Evolutionary conservation across 2,113 vertebrate genomes (phyloP), one percentile per base, ranked within the genome.

Genomic region (Pao palembangensis): DNA sequence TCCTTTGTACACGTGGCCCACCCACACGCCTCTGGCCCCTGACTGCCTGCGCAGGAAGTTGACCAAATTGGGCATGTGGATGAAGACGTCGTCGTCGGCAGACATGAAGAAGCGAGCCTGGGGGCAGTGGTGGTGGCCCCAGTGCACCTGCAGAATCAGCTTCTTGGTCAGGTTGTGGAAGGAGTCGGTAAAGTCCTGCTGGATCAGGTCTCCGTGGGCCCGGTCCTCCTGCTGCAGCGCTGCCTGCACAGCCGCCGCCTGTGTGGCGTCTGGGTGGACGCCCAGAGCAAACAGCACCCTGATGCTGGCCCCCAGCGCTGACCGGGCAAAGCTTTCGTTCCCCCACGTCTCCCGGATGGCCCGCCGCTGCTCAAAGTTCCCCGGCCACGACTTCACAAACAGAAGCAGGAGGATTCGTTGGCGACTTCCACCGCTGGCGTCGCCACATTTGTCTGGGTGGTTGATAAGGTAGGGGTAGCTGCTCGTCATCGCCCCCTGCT

Each of bases 91-190:
- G 2, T 98, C 95, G n/a, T 98, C 95, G 0, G 93, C 93, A 42
- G 93, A 93, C 96, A 98, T 98, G 67, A 98, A 62, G 73, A 98
- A 98, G 60, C 47, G 93, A 25, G 96, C 95, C 53, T 93, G 92
- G 14, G 89, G 85, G 81, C 96, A 98, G 87, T 91, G 93, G 0
- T 64, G 42, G 19, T 96, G 92, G 18, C 87, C 87, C 96, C 96
- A 98, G 20, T 89, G 92, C 78, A 98, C 94, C 89, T 98, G 96
- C 78, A 95, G 69, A 31, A 96, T 88, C 48, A 98, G 84, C 75
- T 98, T 98, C 44, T 90, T 57, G 31, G 96, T 98, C 18, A 98
- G 91, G 70, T 98, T 98, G 73, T 97, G 90, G 78, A 98, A 98
- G 4, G 94, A 93, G 87, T 98, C 96, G 13, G 84, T 25, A 76